Evolutionary conservation across 2,113 vertebrate species (phyloP), one percentile per base, ranked within the genome.

Genomic region (Spheniscus mendiculus): DNA sequence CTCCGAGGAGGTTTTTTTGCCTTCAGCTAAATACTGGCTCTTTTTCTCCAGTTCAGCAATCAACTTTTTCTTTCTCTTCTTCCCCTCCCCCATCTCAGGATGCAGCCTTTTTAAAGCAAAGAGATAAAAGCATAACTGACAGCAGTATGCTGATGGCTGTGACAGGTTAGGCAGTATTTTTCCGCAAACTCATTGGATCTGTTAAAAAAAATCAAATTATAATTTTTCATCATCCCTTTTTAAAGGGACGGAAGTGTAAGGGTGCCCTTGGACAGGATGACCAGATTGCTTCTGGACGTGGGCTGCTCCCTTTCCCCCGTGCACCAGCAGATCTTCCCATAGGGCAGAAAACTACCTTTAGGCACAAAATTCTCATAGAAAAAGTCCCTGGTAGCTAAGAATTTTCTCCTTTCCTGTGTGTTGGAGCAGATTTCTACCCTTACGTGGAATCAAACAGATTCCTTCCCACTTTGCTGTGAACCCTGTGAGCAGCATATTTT

Each of bases 11-110:
- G 27, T 19, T 45, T 89, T 90, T 89, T 88, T 92, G 89, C 96
- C 90, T 96, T 96, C 73, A 97, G 90, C 84, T 97, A 96, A 97
- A 96, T 84, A 93, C 66, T 56, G 58, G 19, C 70, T 92, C 61
- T 85, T 93, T 61, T 85, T 90, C 53, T 91, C 40, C 71, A 79
- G 58, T 92, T 95, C 89, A 77, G 55, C 85, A 91, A 94, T 91
- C 83, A 96, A 89, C 30, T 77, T 92, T n/a, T 86, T 66, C 80
- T 74, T 76, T 79, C 44, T 50, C 17, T 83, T 49, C 27, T 40
- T 7, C 15, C 40, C 25, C 42, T 32, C 12, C 47, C 20, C 74
- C 85, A 70, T 77, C 95, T 89, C 81, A 72, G 82, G 90, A 93
- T 87, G 82, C 70, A 94, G 83, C 62, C 45, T 88, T 83, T 95